phyloP scores from a whole-genome alignment of 2,113 vertebrate species.

The Drymodes brunneopygia region DNA sequence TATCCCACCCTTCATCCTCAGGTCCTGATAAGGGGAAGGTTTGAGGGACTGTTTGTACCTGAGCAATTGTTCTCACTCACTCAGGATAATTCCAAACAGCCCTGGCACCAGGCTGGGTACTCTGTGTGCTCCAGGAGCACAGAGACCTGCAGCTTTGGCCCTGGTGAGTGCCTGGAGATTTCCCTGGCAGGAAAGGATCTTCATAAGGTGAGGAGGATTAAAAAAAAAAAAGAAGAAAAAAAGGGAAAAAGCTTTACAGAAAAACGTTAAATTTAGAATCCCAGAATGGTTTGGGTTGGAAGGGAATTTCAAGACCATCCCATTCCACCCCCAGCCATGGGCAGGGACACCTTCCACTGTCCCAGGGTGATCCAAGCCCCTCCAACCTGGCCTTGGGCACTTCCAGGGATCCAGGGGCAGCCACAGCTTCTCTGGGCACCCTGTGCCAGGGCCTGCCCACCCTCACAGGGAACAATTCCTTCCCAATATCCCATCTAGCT shows the following conservation, averaged over 20 bases:
- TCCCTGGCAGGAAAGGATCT: rapidly evolving
- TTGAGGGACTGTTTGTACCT: background rate
- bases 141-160: background rate
- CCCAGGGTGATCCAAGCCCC: rapidly evolving
- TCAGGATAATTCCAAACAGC: background rate
- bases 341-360: rapidly evolving
- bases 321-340: rapidly evolving
- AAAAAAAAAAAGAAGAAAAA: rapidly evolving
- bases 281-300: background rate
- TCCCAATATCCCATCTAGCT: background rate
- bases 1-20: rapidly evolving
- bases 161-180: background rate
- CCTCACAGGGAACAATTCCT: rapidly evolving
- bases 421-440: background rate
- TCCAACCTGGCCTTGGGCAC: background rate
- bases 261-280: background rate
- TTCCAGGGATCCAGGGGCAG: background rate
- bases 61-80: background rate
- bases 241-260: rapidly evolving
- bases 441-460: rapidly evolving
- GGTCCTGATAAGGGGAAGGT: background rate
- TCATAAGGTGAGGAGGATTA: background rate
- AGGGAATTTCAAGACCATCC: background rate
- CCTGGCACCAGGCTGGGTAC: background rate
- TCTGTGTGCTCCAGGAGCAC: rapidly evolving